These are phyloP conservation scores for Leistus spinibarbis DNA, from an alignment of 2,888 invertebrate genomes.

Conservation along the genomic window DNA sequence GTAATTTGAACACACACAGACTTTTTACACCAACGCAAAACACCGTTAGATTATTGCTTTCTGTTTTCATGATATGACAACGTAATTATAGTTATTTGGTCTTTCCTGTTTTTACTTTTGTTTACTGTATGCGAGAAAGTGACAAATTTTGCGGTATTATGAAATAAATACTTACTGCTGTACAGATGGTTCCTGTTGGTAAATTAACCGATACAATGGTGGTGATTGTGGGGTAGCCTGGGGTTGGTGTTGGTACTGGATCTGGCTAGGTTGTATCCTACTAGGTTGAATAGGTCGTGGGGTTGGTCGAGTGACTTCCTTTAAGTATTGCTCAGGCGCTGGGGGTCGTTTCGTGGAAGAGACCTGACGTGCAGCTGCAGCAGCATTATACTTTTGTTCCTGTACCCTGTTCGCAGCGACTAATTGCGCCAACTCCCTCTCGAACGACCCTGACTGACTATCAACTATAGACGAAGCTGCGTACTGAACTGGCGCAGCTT, in stretches of 20 bases:
- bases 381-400: conserved; percentile 26
- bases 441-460: conserved; percentile 27
- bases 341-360: too few relatives aligned
- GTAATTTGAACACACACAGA: conserved; percentile 3
- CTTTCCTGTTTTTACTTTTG: conserved; percentile 14
- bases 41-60: conserved; percentile 9
- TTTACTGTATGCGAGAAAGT: neutral
- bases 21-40: neutral
- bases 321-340: conserved; percentile 29
- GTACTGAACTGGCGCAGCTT: conserved; percentile 21
- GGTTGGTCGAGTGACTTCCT: conserved; percentile 25
- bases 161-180: conserved; percentile 10
- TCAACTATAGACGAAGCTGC: conserved; percentile 20
- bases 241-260: conserved; percentile 13
- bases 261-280: neutral
- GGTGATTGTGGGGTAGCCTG: conserved; percentile 9
- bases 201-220: conserved; percentile 22
- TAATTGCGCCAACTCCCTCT: conserved; percentile 29
- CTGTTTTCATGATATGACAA: neutral
- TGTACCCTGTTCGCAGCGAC: conserved; percentile 31
- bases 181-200: conserved; percentile 20
- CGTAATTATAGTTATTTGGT: conserved; percentile 21
- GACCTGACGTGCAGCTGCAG: conserved; percentile 1
- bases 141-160: neutral
- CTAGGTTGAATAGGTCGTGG: neutral